Evolutionary conservation across 2,888 invertebrate species (phyloP).

Genomic region (Eilema griseolum): DNA sequence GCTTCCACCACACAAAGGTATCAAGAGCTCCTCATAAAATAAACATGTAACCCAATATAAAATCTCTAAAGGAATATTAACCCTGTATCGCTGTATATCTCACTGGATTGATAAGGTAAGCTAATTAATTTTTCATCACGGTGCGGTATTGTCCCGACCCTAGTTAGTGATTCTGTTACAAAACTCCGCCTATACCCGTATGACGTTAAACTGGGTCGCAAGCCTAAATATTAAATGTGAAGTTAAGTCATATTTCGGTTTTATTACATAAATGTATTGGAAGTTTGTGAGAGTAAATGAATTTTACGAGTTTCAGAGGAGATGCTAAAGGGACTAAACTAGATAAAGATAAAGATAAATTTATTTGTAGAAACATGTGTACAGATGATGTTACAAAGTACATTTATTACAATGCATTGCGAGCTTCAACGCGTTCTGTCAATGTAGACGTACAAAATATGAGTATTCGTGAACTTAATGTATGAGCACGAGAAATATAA

Average conservation of each 20-base stretch:
- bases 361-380: too few species aligned
- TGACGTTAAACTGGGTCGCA: constrained; percentile 24
- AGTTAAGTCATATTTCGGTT: constrained; percentile 26
- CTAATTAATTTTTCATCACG: constrained; percentile 49
- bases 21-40: constrained; percentile 15
- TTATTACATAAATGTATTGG: constrained; percentile 12
- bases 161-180: constrained; percentile 50
- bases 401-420: too few species aligned
- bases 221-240: constrained; percentile 38
- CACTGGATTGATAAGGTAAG: constrained; percentile 39
- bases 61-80: constrained; percentile 28
- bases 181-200: constrained; percentile 36
- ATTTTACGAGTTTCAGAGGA: not conserved
- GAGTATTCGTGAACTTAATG: too few species aligned
- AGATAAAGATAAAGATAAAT: too few species aligned
- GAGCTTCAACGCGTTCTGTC: too few species aligned
- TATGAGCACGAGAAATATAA: too few species aligned
- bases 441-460: too few species aligned
- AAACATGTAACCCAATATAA: constrained; percentile 23
- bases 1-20: constrained; percentile 9
- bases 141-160: constrained; percentile 38
- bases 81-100: constrained; percentile 15
- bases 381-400: too few species aligned
- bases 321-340: too few species aligned
- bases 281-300: not conserved